Conservation (phyloP, 2,113 vertebrate species). For the Paramisgurnus dabryanus region DNA sequence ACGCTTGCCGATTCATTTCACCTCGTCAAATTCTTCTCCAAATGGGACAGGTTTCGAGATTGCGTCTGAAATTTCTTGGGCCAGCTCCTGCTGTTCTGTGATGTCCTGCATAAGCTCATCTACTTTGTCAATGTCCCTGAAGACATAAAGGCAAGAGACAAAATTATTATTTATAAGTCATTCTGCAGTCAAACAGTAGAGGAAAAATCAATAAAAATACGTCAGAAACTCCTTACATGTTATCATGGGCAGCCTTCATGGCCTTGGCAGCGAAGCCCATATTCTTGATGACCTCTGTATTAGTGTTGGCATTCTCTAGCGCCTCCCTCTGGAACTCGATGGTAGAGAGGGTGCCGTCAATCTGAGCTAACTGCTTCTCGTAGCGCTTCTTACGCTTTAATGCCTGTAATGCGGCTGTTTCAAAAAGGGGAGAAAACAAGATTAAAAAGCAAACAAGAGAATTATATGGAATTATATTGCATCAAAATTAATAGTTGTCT, state of each 20-base stretch:
- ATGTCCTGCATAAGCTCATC: conserved; percentile 99
- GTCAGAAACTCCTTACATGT: conserved; percentile 81
- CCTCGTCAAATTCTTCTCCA: conserved; percentile 96
- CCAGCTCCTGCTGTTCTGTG: conserved; percentile 95
- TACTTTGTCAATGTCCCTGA: conserved; percentile 98
- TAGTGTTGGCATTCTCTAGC: conserved; percentile 98
- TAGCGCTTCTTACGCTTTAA: conserved; percentile 97
- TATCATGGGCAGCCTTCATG: conserved; percentile 95
- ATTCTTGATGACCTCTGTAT: conserved; percentile 98
- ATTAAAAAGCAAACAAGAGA: background rate
- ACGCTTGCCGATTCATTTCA: conserved; percentile 60
- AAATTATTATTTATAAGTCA: background rate
- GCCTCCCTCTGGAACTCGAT: conserved; percentile 98
- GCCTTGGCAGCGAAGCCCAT: conserved; percentile 96
- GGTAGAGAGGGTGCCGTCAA: conserved; percentile 93
- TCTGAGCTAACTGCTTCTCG: conserved; percentile 95
- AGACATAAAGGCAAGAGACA: conserved; percentile 23
- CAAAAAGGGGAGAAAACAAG: background rate
- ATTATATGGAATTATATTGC: background rate
- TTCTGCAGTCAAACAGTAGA: too few relatives aligned
- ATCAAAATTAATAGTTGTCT: too few relatives aligned
- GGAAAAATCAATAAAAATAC: background rate
- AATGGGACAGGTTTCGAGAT: conserved; percentile 97
- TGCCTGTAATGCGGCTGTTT: conserved; percentile 90
- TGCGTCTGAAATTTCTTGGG: conserved; percentile 95